A percentile compares a stretch with the other conserved stretches of the same genome.
These are phyloP conservation scores for Phyllostomus hastatus DNA, from an alignment of 2,113 vertebrate genomes.

Conservation along the genomic window DNA sequence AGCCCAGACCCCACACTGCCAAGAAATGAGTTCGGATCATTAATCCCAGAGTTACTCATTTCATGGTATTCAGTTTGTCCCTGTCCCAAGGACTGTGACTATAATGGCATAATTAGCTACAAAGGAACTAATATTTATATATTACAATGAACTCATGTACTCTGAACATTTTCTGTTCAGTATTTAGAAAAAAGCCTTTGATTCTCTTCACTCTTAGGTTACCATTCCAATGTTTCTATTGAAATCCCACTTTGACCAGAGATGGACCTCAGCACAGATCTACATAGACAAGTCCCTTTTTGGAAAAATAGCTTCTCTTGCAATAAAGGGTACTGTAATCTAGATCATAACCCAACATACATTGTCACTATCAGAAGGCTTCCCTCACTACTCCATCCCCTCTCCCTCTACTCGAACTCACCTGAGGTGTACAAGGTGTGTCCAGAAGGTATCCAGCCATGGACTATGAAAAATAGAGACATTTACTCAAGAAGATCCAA, in stretches of 20 bases:
- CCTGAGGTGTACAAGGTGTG: too few relatives aligned
- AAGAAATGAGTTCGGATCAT: not conserved
- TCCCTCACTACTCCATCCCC: too few relatives aligned
- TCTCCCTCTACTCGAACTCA: too few relatives aligned
- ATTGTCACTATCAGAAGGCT: too few relatives aligned
- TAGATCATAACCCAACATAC: too few relatives aligned
- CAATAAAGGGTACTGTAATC: too few relatives aligned
- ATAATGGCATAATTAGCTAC: not conserved
- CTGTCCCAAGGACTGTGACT: not conserved
- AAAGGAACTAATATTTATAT: not conserved
- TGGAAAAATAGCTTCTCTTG: too few relatives aligned
- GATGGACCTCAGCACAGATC: fast-evolving
- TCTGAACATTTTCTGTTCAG: not conserved
- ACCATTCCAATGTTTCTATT: not conserved
- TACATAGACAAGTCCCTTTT: not conserved
- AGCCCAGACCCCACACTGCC: fast-evolving
- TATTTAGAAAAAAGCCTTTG: not conserved
- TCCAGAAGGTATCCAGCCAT: too few relatives aligned
- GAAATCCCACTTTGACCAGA: not conserved
- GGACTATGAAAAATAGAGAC: too few relatives aligned
- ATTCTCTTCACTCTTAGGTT: not conserved
- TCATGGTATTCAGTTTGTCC: fast-evolving
- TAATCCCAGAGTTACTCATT: not conserved
- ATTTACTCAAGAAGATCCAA: too few relatives aligned
- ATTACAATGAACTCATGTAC: not conserved